A percentile compares a stretch with the other conserved stretches of the same genome.
phyloP scores from a whole-genome alignment of 2,888 invertebrate species.

The Coenonympha arcania region DNA sequence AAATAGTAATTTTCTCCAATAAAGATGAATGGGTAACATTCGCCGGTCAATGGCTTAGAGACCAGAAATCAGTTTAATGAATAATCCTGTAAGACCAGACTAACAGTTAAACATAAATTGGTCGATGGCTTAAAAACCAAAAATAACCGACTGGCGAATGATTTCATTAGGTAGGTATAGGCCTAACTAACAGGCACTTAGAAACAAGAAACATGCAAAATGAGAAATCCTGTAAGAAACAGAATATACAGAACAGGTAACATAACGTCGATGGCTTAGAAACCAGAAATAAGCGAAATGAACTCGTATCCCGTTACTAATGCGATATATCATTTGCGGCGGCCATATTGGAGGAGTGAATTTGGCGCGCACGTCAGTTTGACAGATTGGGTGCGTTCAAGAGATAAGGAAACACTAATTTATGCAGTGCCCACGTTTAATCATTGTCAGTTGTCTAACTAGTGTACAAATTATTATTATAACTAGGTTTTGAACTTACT shows the following conservation, averaged over 20 bases:
- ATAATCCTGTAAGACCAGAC: too few relatives aligned
- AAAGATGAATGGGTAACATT: too few relatives aligned
- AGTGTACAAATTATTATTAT: neutral
- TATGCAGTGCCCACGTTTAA: conserved; percentile 17
- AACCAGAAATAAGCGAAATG: conserved; percentile 1
- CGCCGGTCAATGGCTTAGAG: too few relatives aligned
- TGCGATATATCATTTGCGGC: conserved; percentile 18
- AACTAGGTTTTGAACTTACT: neutral
- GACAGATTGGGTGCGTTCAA: conserved; percentile 29
- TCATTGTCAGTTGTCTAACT: conserved; percentile 17
- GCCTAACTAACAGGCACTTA: too few relatives aligned
- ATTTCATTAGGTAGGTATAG: too few relatives aligned
- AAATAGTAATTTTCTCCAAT: too few relatives aligned
- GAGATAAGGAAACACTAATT: conserved; percentile 26
- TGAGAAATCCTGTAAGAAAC: neutral
- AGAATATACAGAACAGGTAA: neutral
- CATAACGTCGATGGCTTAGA: too few relatives aligned
- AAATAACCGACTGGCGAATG: too few relatives aligned
- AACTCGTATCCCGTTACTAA: conserved; percentile 19
- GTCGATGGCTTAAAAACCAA: too few relatives aligned
- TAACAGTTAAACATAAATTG: too few relatives aligned
- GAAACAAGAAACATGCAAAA: too few relatives aligned
- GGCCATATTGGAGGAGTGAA: conserved; percentile 19
- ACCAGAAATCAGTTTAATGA: too few relatives aligned
- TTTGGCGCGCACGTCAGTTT: conserved; percentile 28